Base-by-base conservation (phyloP, 2,797 vertebrate species). In the Trematomus bernacchii region DNA sequence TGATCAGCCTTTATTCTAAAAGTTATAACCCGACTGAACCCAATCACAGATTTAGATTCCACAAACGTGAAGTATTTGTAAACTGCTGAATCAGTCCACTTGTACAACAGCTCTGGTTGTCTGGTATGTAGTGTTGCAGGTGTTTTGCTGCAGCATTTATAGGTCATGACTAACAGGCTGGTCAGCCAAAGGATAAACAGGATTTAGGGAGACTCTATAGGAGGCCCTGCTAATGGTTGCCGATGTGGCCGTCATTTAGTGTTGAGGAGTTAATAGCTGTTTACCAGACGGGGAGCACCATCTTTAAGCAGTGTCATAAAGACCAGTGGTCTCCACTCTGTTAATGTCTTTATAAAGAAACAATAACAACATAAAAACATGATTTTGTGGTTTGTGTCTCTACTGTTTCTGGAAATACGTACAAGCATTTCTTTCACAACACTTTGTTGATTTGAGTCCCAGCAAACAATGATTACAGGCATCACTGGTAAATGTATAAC, bases 291-390 rank as follows among this genome's bases (percentile, higher is more conserved):
- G 68, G 47, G 62, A 77, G 66, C 84, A 71, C 65, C 70, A 2
- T 80, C 72, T 89, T 87, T 87, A 91, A 90, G 86, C 15, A 43
- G 64, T 61, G 73, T 82, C 83, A 85, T 88, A 91, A 85, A 91
- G 84, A 90, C 86, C 53, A 37, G 83, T 78, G 86, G 90, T 87
- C 91, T 88, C 72, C 83, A 81, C 59, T 69, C 76, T 71, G 86
- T 82, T 84, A 83, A 76, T 71, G 80, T 89, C 87, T 92, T 90
- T 87, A 89, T 88, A 73, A 82, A 77, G 84, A 90, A 89, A 93
- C 91, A 90, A 94, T 92, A 93, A 93, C 92, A 85, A 30, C 61
- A 58, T 87, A 83, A 92, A 92, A 92, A 91, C 91, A 91, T 69
- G 77, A 90, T 85, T 84, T 69, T 90, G 91, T 77, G 91, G 91